Percentiles rank a stretch among this genome's conserved stretches.
These are phyloP conservation scores for Bradypus variegatus DNA, from an alignment of 2,797 vertebrate genomes.

Conservation along the genomic window DNA sequence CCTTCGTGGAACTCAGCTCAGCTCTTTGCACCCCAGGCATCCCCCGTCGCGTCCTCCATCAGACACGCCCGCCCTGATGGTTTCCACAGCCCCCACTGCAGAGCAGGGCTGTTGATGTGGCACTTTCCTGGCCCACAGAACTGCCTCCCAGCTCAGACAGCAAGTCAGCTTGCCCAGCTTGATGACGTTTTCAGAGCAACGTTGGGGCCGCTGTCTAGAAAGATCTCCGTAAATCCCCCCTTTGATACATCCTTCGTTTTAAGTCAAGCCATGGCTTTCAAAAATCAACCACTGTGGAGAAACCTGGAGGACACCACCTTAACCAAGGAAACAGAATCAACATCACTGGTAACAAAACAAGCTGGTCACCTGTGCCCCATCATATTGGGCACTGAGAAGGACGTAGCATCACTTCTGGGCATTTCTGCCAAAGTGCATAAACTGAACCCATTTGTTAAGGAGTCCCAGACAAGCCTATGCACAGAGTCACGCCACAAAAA, in stretches of 20 bases:
- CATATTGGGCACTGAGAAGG: neutral
- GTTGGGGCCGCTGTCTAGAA: neutral
- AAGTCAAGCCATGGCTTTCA: neutral
- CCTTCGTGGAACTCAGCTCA: neutral
- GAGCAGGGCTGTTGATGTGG: slow-evolving; percentile 12
- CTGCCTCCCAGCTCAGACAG: neutral
- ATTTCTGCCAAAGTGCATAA: neutral
- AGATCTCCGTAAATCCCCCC: neutral
- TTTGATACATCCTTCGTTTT: neutral
- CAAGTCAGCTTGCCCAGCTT: neutral
- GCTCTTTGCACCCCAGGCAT: neutral
- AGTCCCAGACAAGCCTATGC: neutral
- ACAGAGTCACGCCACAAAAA: neutral
- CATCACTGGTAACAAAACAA: neutral
- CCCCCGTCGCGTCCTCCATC: neutral
- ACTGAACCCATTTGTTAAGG: neutral
- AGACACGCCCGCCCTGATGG: neutral
- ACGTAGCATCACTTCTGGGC: neutral
- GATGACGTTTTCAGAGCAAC: neutral
- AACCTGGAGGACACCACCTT: neutral
- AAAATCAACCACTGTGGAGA: neutral
- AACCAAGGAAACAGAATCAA: too few relatives aligned
- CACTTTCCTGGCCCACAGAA: slow-evolving; percentile 15
- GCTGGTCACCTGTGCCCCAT: neutral
- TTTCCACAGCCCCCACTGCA: neutral